Conservation (phyloP, 2,888 invertebrate genomes). For the Synergus laeviventris region DNA sequence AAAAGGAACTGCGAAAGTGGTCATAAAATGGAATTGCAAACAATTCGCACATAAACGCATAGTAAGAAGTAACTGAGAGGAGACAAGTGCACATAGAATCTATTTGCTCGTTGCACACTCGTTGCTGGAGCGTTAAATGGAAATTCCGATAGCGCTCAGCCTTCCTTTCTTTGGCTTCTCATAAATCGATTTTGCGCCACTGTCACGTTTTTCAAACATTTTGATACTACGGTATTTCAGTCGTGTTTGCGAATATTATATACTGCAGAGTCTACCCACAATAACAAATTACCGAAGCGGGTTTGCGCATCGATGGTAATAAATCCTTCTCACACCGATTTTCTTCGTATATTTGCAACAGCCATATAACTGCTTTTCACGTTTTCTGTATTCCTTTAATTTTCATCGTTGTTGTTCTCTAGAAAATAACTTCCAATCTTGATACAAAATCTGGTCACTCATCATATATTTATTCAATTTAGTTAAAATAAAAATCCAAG, state of each 20-base stretch:
- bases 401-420: too few relatives aligned
- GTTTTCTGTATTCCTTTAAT: neutral
- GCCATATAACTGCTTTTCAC: conserved; percentile 8
- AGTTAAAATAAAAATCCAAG: neutral
- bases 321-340: conserved; percentile 29
- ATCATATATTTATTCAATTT: too few relatives aligned
- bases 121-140: conserved; percentile 55
- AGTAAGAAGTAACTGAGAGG: conserved; percentile 22
- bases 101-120: conserved; percentile 52
- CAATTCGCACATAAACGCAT: conserved; percentile 4
- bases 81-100: conserved; percentile 26
- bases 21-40: conserved; percentile 5
- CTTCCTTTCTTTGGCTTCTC: conserved; percentile 53
- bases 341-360: conserved; percentile 32
- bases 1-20: neutral
- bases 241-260: conserved; percentile 42
- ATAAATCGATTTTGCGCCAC: conserved; percentile 55
- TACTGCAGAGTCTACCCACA: conserved; percentile 40
- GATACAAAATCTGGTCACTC: too few relatives aligned
- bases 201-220: conserved; percentile 52
- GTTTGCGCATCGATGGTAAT: conserved; percentile 37
- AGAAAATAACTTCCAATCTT: too few relatives aligned
- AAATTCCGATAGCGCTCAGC: conserved; percentile 55
- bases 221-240: conserved; percentile 46
- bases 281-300: conserved; percentile 39